Evolutionary conservation across 2,797 vertebrate species (phyloP), one percentile per base, ranked within the genome.

Genomic region (Dryobates pubescens): DNA sequence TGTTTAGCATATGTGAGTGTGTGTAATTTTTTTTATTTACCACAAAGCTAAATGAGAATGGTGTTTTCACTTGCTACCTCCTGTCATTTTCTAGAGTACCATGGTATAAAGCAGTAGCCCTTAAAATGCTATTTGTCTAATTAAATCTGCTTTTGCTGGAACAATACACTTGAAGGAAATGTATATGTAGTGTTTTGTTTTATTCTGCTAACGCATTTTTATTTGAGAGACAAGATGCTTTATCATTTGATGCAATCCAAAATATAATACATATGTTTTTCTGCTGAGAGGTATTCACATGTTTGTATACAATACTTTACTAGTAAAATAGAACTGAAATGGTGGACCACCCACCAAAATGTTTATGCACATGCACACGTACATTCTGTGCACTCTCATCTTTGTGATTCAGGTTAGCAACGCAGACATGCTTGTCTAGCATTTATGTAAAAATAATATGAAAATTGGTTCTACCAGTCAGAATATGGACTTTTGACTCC

Each of bases 401-500:
- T 95, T 95, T 78, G 68, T 82, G 92, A 94, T 90, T 78, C 92
- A 95, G 90, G 93, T 97, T 97, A 93, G 94, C 92, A 93, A 90
- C 3, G 56, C 93, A 96, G 96, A 96, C 96, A 94, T 94, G 95
- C 95, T 97, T 96, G 96, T 97, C 96, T 96, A 95, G 93, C 94
- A 94, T 96, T 97, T 96, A 97, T 97, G 97, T 97, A 97, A 97
- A 97, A 97, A 97, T 96, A 97, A 94, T 96, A 95, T 87, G 95
- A 96, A 96, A 97, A 96, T 95, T 96, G 95, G 71, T 90, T 88
- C 43, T 82, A 84, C 76, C 81, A 91, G 82, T 95, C 88, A 86
- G 88, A 94, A 81, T 93, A 86, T 96, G 93, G 96, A 96, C 95
- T 95, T 95, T 89, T 54, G 76, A 96, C 93, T 94, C 87, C 91